Percentiles rank a stretch among this genome's conserved stretches.
phyloP scores from a whole-genome alignment of 2,888 invertebrate genomes.

The Drosophila maculinotata region DNA sequence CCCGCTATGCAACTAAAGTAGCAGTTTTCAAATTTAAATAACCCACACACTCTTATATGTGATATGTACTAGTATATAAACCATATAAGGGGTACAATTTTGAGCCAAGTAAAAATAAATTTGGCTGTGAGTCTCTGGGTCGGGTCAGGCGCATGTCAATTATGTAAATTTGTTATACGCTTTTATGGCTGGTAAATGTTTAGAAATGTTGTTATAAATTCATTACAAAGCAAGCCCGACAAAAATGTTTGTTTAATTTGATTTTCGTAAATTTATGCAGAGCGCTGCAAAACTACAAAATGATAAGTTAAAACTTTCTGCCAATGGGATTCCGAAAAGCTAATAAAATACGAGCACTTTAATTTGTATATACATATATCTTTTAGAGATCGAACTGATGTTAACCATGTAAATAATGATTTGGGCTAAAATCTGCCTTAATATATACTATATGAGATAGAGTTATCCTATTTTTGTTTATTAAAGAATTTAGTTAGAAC shows the following conservation, averaged over 20 bases:
- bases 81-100: slow-evolving; percentile 6
- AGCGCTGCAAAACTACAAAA: slow-evolving; percentile 56
- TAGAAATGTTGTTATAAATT: slow-evolving; percentile 73
- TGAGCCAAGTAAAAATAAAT: slow-evolving; percentile 51
- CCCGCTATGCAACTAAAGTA: slow-evolving; percentile 29
- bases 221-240: slow-evolving; percentile 56
- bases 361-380: slow-evolving; percentile 14
- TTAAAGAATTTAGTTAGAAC: not conserved
- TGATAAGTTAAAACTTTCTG: slow-evolving; percentile 54
- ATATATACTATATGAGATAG: too few species aligned
- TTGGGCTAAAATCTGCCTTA: too few species aligned
- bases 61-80: slow-evolving; percentile 6
- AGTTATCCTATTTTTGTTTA: not conserved
- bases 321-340: slow-evolving; percentile 23
- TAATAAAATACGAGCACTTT: slow-evolving; percentile 36
- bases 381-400: not conserved
- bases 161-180: slow-evolving; percentile 72
- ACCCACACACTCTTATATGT: slow-evolving; percentile 11
- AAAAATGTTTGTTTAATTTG: slow-evolving; percentile 65
- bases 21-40: slow-evolving; percentile 46
- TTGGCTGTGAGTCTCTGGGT: slow-evolving; percentile 15
- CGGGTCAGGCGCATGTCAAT: slow-evolving; percentile 61
- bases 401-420: too few species aligned
- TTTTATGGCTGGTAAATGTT: slow-evolving; percentile 64
- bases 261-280: slow-evolving; percentile 64